These are phyloP conservation scores for Parotia lawesii DNA, from an alignment of 2,113 vertebrate species.

Conservation along the genomic window DNA sequence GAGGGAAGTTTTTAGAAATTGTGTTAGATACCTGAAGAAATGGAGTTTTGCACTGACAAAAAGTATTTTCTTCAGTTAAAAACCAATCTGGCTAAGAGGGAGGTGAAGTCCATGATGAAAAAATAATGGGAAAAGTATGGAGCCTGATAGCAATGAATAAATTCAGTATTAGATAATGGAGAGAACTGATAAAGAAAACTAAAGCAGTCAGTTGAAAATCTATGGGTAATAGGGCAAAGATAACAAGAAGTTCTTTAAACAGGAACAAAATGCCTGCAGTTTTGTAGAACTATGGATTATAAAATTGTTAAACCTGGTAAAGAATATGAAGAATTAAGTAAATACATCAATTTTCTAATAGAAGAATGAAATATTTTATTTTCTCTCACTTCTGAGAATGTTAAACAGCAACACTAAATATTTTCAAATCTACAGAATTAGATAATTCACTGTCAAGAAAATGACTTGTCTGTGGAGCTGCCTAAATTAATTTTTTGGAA, in stretches of 20 bases:
- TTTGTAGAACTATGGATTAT: not conserved
- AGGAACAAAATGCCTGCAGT: slow-evolving; percentile 4
- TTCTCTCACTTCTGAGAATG: not conserved
- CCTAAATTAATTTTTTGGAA: not conserved
- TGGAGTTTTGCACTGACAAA: not conserved
- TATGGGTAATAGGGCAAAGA: slow-evolving; percentile 24
- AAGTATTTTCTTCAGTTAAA: slow-evolving; percentile 22
- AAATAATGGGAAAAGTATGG: slow-evolving; percentile 52
- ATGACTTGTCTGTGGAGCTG: not conserved
- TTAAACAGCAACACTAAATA: not conserved
- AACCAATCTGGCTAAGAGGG: not conserved
- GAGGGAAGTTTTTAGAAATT: not conserved
- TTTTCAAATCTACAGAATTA: not conserved
- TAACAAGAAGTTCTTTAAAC: slow-evolving; percentile 26
- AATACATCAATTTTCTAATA: not conserved
- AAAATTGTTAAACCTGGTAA: not conserved
- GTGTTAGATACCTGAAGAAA: not conserved
- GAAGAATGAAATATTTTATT: not conserved
- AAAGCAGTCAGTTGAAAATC: slow-evolving; percentile 36
- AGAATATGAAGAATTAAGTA: not conserved
- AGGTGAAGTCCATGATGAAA: slow-evolving; percentile 35
- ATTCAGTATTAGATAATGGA: slow-evolving; percentile 51
- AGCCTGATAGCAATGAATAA: slow-evolving; percentile 49
- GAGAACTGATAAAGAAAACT: slow-evolving; percentile 52
- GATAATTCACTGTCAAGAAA: not conserved